Percentiles rank a stretch among this genome's conserved stretches.
Evolutionary conservation across 2,888 invertebrate species (phyloP).

Genomic region (Itoplectis maculator): DNA sequence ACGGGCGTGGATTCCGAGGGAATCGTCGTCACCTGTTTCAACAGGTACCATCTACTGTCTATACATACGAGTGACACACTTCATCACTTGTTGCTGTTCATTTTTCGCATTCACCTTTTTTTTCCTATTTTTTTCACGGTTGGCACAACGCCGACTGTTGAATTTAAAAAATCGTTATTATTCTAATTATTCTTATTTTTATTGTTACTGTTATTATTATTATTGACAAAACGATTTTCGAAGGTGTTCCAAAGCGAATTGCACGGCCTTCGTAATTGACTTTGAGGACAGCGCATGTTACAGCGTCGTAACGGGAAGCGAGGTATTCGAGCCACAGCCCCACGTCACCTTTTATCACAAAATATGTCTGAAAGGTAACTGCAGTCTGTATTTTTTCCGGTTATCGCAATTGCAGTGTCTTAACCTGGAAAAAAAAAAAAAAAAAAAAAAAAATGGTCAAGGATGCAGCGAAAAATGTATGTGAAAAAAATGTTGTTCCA

Average conservation of each 20-base stretch:
- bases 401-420: neutral
- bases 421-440: too few species aligned
- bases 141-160: too few species aligned
- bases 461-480: too few species aligned
- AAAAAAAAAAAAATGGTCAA: too few species aligned
- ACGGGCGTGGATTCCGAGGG: constrained; percentile 78
- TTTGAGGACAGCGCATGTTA: constrained; percentile 77
- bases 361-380: constrained; percentile 87
- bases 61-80: too few species aligned
- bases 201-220: too few species aligned
- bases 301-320: constrained; percentile 75
- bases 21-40: constrained; percentile 78
- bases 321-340: constrained; percentile 85
- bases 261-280: constrained; percentile 80
- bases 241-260: constrained; percentile 78
- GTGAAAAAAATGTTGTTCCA: too few species aligned
- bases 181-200: too few species aligned
- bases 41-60: constrained; percentile 72
- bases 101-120: too few species aligned
- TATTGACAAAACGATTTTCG: constrained; percentile 9
- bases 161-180: too few species aligned
- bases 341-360: constrained; percentile 89
- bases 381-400: neutral
- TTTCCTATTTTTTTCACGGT: too few species aligned
- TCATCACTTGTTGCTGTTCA: constrained; percentile 5